phyloP scores from a whole-genome alignment of 2,888 invertebrate genomes.

The Caenorhabditis afra region DNA sequence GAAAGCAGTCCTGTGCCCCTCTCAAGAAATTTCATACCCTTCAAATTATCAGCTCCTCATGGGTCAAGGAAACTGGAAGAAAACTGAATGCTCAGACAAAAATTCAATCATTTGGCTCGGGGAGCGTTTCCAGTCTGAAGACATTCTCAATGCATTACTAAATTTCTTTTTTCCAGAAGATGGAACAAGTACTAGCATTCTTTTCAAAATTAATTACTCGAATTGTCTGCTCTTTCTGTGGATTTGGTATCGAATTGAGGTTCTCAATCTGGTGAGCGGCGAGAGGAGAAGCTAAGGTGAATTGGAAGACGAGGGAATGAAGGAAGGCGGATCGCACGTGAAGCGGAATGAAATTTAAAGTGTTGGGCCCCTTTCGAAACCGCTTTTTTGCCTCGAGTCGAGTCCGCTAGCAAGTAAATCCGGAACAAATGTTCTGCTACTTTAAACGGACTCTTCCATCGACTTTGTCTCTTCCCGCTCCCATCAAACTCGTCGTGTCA shows the following conservation, averaged over 20 bases:
- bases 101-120: conserved; percentile 37
- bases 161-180: conserved; percentile 20
- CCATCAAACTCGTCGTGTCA: neutral
- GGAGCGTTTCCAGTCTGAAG: conserved; percentile 34
- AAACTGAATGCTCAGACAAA: conserved; percentile 6
- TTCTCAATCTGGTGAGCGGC: conserved; percentile 4
- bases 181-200: conserved; percentile 43
- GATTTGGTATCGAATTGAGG: neutral
- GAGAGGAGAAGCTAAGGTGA: conserved; percentile 29
- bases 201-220: conserved; percentile 50
- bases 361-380: conserved; percentile 39
- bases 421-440: conserved; percentile 50
- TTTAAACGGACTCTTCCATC: neutral
- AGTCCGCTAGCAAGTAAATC: conserved; percentile 5
- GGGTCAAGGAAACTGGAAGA: neutral
- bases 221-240: conserved; percentile 13
- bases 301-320: conserved; percentile 20
- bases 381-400: conserved; percentile 31
- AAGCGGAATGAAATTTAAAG: conserved; percentile 58
- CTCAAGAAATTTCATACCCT: neutral
- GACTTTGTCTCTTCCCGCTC: neutral
- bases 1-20: neutral
- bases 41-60: neutral
- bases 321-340: conserved; percentile 42
- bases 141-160: conserved; percentile 47